Evolutionary conservation across 1,140 invertebrate species (phyloP).

Genomic region (Pomacea maculata): DNA sequence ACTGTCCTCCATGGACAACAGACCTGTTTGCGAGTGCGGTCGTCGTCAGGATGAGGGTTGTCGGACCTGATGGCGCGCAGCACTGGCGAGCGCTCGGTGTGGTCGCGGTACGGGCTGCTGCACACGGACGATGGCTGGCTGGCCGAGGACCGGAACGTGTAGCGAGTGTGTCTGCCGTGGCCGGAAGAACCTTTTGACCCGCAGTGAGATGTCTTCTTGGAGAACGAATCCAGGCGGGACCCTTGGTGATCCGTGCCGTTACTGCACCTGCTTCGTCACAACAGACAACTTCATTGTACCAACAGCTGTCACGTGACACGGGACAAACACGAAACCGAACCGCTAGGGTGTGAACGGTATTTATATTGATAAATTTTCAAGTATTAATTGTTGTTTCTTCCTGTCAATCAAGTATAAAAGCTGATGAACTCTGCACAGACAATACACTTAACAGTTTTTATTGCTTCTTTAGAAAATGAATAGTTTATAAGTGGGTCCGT

Average conservation of each 20-base stretch:
- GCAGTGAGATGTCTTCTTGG: background rate
- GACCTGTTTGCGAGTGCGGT: slow-evolving; percentile 47
- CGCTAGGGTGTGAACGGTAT: too few species aligned
- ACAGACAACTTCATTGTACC: background rate
- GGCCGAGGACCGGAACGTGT: slow-evolving; percentile 14
- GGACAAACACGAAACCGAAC: too few species aligned
- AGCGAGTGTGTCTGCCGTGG: background rate
- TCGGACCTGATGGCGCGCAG: slow-evolving; percentile 18
- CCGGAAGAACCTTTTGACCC: slow-evolving; percentile 8
- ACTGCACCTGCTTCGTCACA: background rate
- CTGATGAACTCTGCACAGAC: too few species aligned
- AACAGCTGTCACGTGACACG: too few species aligned
- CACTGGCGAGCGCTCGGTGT: slow-evolving; percentile 25
- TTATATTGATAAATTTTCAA: too few species aligned
- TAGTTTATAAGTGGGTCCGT: too few species aligned
- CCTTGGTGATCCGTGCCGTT: background rate
- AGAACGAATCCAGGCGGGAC: slow-evolving; percentile 1
- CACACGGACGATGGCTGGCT: background rate
- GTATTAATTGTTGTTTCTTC: too few species aligned
- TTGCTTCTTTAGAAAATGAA: too few species aligned
- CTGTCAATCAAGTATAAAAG: too few species aligned
- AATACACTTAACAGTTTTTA: too few species aligned
- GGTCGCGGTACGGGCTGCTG: slow-evolving; percentile 17
- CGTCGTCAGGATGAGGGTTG: slow-evolving; percentile 38
- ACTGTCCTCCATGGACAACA: background rate